Conservation (phyloP, 2,797 vertebrate genomes). For the Spea hammondii region DNA sequence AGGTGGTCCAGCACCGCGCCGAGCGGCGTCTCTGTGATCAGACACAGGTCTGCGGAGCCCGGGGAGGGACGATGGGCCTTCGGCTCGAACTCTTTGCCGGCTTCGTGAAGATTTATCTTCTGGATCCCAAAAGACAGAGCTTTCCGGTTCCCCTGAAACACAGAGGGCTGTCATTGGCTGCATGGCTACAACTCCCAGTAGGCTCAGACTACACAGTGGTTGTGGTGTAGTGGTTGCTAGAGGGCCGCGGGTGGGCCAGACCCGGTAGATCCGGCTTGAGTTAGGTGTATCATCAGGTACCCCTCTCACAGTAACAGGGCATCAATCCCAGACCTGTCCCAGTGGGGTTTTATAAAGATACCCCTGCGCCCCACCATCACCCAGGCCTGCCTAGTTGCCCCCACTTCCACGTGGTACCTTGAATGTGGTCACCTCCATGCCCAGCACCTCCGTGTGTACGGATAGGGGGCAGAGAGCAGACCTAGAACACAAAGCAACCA, state of each 20-base stretch:
- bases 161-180: conserved; percentile 41
- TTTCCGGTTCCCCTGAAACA: conserved; percentile 76
- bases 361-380: background rate
- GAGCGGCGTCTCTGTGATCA: conserved; percentile 77
- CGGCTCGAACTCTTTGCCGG: conserved; percentile 85
- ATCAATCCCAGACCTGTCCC: too few relatives aligned
- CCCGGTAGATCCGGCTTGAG: background rate
- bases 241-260: background rate
- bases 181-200: conserved; percentile 42
- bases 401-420: conserved; percentile 68
- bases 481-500: background rate
- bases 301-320: too few relatives aligned
- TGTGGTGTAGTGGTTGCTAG: too few relatives aligned
- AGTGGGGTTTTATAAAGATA: background rate
- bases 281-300: too few relatives aligned
- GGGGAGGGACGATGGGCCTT: conserved; percentile 75
- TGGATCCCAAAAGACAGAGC: conserved; percentile 83
- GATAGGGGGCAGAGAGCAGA: conserved; percentile 45
- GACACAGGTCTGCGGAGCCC: conserved; percentile 82
- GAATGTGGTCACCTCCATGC: conserved; percentile 85
- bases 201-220: too few relatives aligned
- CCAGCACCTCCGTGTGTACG: conserved; percentile 78
- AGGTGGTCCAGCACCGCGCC: conserved; percentile 72
- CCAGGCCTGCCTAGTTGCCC: background rate
- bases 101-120: conserved; percentile 86